Percentiles rank a stretch among this genome's conserved stretches.
phyloP scores from a whole-genome alignment of 2,113 vertebrate genomes.

The Hippotragus niger region DNA sequence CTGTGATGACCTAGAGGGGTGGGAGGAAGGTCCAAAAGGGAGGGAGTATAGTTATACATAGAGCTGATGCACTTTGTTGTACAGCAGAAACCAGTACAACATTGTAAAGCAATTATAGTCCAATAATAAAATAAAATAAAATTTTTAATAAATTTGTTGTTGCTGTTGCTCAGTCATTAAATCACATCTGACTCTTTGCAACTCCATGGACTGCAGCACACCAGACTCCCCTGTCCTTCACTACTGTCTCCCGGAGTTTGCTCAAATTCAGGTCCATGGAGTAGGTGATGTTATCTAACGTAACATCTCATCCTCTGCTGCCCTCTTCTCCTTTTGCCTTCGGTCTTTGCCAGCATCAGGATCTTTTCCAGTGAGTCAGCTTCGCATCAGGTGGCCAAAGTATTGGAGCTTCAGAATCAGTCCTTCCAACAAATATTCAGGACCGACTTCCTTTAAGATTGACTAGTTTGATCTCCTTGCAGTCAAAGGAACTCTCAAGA shows the following conservation, averaged over 20 bases:
- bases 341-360: background rate
- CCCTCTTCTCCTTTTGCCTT: background rate
- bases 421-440: background rate
- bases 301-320: background rate
- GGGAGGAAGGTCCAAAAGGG: background rate
- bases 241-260: background rate
- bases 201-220: background rate
- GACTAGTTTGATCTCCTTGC: background rate
- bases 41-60: background rate
- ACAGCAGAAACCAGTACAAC: background rate
- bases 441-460: background rate
- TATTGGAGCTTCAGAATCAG: background rate
- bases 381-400: background rate
- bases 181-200: background rate
- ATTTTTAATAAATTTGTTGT: background rate
- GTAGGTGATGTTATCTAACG: background rate
- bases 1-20: background rate
- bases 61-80: background rate
- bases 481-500: background rate
- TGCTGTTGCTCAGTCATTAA: background rate
- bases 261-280: background rate
- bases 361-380: background rate
- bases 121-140: background rate
- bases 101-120: background rate
- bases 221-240: background rate